Evolutionary conservation across 2,113 vertebrate species (phyloP).

Genomic region (Mirza zaza): DNA sequence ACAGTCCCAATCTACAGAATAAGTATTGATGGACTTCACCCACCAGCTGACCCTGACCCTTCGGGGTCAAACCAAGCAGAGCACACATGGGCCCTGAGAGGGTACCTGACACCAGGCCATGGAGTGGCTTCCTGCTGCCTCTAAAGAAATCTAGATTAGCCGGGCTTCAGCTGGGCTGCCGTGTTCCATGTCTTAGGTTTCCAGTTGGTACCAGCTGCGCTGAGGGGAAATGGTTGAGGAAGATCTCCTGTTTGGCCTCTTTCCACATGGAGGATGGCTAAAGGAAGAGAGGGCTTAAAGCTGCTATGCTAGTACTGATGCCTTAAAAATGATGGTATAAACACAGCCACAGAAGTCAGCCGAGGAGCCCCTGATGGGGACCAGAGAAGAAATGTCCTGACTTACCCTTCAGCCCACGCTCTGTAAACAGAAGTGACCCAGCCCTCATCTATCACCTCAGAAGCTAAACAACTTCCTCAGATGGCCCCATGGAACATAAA

Average conservation of each 20-base stretch:
- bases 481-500: constrained; percentile 49
- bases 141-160: neutral
- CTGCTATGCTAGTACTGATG: neutral
- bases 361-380: constrained; percentile 3
- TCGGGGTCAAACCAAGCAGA: neutral
- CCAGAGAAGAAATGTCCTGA: constrained; percentile 54
- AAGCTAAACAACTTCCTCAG: constrained; percentile 67
- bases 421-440: constrained; percentile 55
- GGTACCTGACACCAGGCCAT: neutral
- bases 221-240: neutral
- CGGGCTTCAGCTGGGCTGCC: neutral
- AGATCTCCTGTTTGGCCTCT: constrained; percentile 41
- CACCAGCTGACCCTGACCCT: neutral
- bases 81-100: neutral
- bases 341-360: constrained; percentile 19
- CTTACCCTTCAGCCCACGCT: constrained; percentile 31
- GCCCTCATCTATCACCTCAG: constrained; percentile 65
- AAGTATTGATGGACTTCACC: neutral
- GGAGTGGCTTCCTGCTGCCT: neutral
- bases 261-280: constrained; percentile 35
- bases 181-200: constrained; percentile 28
- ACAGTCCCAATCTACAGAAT: neutral
- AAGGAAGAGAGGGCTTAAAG: constrained; percentile 50
- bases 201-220: constrained; percentile 19
- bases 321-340: constrained; percentile 52